Evolutionary conservation across 1,140 invertebrate species (phyloP), one percentile per base, ranked within the genome.

Genomic region (Pogonomyrmex barbatus): DNA sequence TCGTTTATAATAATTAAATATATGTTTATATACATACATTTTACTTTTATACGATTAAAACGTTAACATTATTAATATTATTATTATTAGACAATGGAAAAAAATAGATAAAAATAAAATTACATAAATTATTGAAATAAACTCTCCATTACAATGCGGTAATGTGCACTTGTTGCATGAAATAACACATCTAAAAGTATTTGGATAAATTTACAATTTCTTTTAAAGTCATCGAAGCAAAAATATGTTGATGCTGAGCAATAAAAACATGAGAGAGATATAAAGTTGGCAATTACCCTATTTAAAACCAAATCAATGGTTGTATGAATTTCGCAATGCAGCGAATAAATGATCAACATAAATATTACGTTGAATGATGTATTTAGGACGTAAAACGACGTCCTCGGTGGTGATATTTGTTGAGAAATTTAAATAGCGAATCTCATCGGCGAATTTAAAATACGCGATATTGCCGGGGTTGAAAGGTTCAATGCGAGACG

Each of bases 401-500:
- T 82, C 77, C 62, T 30, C 17, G 0, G 36, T 17, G 24, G 10
- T 47, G 68, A 62, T 50, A 83, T 60, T 39, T n/a, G 4, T 33
- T 17, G 39, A 33, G 4, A 82, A 88, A 88, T 89, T 89, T 88
- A 85, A 88, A 89, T 77, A 77, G 62, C 47, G 63, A 88, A 67
- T 88, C 65, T 52, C 71, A 86, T 75, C 77, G 42, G 14, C 36
- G 58, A 71, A 86, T 71, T 86, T 77, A 78, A n/a, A 81, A 86
- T 82, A 45, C 30, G 60, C 45, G 58, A 75, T 89, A 86, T 73
- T 86, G 73, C 42, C 10, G 47, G 58, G 24, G 24, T 24, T 4
- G 62, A 54, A 56, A 86, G 82, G 12, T 54, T 56, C 33, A 52
- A 71, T 33, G 56, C 73, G 47, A 47, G n/a, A 63, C 50, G 65